Evolutionary conservation across 2,888 invertebrate genomes (phyloP), one percentile per base, ranked within the genome.

Genomic region (Thyatira batis): DNA sequence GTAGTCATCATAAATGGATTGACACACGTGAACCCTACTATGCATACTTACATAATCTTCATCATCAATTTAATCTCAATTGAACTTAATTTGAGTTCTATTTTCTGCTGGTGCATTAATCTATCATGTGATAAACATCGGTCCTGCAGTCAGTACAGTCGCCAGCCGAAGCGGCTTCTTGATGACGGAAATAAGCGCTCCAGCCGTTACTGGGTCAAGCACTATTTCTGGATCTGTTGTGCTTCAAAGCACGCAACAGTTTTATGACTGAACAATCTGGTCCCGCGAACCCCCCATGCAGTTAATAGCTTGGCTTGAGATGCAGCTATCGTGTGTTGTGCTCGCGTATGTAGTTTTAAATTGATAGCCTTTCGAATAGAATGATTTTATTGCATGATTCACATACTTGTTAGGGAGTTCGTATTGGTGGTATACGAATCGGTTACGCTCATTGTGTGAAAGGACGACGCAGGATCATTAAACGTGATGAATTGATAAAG

Each of bases 111-210:
- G 69, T 71, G 71, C 66, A 71, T 73, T 76, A 73, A 74, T 73
- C 75, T 61, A 65, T 70, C 72, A 8, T 39, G 63, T 71, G 72
- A 82, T 84, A 77, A 81, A 78, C 69, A 78, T 80, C 75, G 70
- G 71, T 77, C 67, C 69, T 71, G 71, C 63, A 71, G 63, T 69
- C 67, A 65, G 70, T 74, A 70, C 70, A 69, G 67, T 71, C 63
- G 74, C 71, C 71, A 65, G 73, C 73, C 64, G 73, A 74, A 74
- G 69, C 79, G 70, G 71, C 75, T 73, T 80, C 76, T 84, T 82
- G 86, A 88, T 88, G 90, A 88, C 91, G 89, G 91, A 91, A 89
- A 91, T 91, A 91, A 87, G 84, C 87, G 82, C 80, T 90, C 89
- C 89, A 90, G 89, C 80, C 84, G 84, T 87, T 85, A 89, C 77